Evolutionary conservation across 2,888 invertebrate genomes (phyloP).

Genomic region (Synanthedon andrenaeformis): DNA sequence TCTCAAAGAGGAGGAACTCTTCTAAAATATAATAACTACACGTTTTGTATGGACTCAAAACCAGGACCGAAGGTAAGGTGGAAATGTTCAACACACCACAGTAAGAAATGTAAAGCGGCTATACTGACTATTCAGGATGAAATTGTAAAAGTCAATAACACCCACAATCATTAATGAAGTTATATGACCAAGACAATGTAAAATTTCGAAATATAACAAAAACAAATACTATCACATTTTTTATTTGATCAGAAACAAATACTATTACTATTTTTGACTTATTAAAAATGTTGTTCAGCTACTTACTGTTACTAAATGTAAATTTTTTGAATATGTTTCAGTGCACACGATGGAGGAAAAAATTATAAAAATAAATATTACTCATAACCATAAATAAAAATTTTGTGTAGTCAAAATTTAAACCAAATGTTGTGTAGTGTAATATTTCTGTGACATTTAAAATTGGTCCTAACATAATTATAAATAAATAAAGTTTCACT

Average conservation of each 20-base stretch:
- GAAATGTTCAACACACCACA: neutral
- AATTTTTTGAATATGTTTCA: too few relatives aligned
- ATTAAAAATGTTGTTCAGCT: too few relatives aligned
- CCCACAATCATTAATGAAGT: neutral
- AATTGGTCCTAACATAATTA: neutral
- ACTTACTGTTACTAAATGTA: too few relatives aligned
- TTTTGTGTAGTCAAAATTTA: too few relatives aligned
- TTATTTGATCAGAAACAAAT: too few relatives aligned
- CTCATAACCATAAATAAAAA: neutral
- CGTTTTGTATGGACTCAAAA: neutral
- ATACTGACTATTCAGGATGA: neutral
- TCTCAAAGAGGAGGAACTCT: constrained; percentile 1
- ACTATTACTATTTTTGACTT: too few relatives aligned
- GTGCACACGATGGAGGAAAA: neutral
- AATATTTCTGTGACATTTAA: too few relatives aligned
- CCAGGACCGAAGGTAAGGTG: neutral
- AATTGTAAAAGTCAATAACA: neutral
- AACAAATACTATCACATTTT: too few relatives aligned
- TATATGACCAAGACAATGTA: too few relatives aligned
- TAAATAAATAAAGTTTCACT: neutral
- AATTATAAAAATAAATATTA: neutral
- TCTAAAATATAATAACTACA: neutral
- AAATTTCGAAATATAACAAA: too few relatives aligned
- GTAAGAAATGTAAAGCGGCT: neutral
- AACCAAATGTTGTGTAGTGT: too few relatives aligned